phyloP scores from a whole-genome alignment of 2,113 vertebrate species.

The Zosterops lateralis region DNA sequence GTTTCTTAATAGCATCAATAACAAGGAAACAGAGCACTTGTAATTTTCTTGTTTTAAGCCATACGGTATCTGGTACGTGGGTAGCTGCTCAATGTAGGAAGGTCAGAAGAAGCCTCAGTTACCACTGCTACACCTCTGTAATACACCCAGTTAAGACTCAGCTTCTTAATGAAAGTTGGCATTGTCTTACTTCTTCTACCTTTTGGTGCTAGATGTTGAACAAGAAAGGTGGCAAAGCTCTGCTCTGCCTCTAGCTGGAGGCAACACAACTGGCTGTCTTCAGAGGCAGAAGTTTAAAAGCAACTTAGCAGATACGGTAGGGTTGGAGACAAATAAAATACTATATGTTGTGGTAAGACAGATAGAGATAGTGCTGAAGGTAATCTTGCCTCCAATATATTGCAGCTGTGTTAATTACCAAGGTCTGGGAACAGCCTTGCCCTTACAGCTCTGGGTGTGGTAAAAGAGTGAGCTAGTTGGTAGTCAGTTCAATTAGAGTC shows the following conservation, averaged over 20 bases:
- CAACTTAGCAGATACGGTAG: background rate
- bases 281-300: background rate
- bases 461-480: too few relatives aligned
- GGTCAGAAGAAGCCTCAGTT: background rate
- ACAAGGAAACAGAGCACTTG: background rate
- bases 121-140: background rate
- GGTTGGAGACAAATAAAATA: background rate
- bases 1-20: background rate
- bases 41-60: background rate
- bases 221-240: background rate
- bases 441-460: too few relatives aligned
- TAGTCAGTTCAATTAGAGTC: too few relatives aligned
- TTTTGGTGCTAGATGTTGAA: background rate
- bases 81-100: background rate
- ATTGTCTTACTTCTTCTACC: background rate
- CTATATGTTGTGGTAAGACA: background rate
- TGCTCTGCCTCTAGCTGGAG: background rate
- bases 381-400: too few relatives aligned
- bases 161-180: background rate
- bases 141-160: background rate
- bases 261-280: background rate
- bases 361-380: too few relatives aligned
- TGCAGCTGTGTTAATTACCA: too few relatives aligned
- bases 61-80: background rate
- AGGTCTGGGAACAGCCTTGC: too few relatives aligned